Evolutionary conservation across 2,888 invertebrate species (phyloP).

Genomic region (Drosophila macrothrix): DNA sequence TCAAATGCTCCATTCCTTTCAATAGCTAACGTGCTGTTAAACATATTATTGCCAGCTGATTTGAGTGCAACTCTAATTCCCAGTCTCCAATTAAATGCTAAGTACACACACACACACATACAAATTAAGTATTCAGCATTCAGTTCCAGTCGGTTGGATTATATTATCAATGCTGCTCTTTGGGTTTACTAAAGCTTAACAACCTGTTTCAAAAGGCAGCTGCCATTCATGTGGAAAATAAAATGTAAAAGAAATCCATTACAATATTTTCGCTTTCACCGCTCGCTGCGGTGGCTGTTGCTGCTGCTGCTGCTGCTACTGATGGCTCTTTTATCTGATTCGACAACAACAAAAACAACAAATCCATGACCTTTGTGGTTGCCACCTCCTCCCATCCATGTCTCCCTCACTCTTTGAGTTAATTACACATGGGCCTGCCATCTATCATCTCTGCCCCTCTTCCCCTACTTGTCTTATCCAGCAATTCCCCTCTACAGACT

Average conservation of each 20-base stretch:
- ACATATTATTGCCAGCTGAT: neutral
- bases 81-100: neutral
- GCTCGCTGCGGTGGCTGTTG: slow-evolving; percentile 28
- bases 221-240: slow-evolving; percentile 57
- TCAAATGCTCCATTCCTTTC: neutral
- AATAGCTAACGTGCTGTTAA: neutral
- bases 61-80: neutral
- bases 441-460: slow-evolving; percentile 6
- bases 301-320: neutral
- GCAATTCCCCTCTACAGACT: slow-evolving; percentile 23
- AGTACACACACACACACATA: neutral
- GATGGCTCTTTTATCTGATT: slow-evolving; percentile 23
- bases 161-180: slow-evolving; percentile 18
- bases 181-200: slow-evolving; percentile 31
- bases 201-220: slow-evolving; percentile 57
- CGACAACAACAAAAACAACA: slow-evolving; percentile 32
- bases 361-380: slow-evolving; percentile 76
- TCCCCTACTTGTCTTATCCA: neutral
- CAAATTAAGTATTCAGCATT: slow-evolving; percentile 30
- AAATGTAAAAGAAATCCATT: slow-evolving; percentile 61
- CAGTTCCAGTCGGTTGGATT: slow-evolving; percentile 22
- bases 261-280: slow-evolving; percentile 73
- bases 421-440: slow-evolving; percentile 61
- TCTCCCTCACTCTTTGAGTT: slow-evolving; percentile 46
- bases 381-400: slow-evolving; percentile 6